phyloP scores from a whole-genome alignment of 2,888 invertebrate species.

The Drosophila anomalata region DNA sequence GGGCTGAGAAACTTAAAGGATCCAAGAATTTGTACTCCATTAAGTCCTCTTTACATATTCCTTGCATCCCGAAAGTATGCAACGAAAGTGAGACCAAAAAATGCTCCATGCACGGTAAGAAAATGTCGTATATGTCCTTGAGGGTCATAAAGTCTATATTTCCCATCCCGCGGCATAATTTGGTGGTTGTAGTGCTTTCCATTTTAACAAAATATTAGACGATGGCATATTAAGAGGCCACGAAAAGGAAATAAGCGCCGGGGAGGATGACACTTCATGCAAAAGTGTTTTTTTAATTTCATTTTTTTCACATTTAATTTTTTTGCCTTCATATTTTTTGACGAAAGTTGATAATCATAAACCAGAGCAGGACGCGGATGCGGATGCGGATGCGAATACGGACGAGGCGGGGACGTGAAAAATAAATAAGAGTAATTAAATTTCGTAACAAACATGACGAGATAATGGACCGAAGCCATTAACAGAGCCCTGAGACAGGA shows the following conservation, averaged over 20 bases:
- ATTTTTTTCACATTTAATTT: constrained; percentile 72
- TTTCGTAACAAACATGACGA: constrained; percentile 83
- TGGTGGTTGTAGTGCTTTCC: constrained; percentile 19
- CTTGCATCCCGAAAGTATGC: constrained; percentile 5
- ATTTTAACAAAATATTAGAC: constrained; percentile 71
- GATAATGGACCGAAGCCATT: constrained; percentile 83
- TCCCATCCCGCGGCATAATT: background rate
- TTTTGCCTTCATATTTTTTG: constrained; percentile 64
- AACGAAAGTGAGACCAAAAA: constrained; percentile 7
- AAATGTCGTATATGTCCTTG: constrained; percentile 2
- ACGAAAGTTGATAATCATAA: constrained; percentile 73
- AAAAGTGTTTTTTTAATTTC: constrained; percentile 77
- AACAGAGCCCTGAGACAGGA: constrained; percentile 60
- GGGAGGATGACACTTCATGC: constrained; percentile 46
- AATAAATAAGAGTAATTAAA: constrained; percentile 84
- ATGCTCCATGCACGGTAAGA: background rate
- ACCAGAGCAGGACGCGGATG: constrained; percentile 28
- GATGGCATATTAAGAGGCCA: constrained; percentile 48
- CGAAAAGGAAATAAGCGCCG: constrained; percentile 15
- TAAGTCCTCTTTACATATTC: constrained; percentile 17
- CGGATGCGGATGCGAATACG: constrained; percentile 16
- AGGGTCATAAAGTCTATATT: background rate
- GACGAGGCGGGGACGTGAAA: constrained; percentile 56
- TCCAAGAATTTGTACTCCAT: constrained; percentile 12
- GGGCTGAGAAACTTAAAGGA: constrained; percentile 1